Evolutionary conservation across 2,888 invertebrate genomes (phyloP).

Genomic region (Stenoptilia bipunctidactyla): DNA sequence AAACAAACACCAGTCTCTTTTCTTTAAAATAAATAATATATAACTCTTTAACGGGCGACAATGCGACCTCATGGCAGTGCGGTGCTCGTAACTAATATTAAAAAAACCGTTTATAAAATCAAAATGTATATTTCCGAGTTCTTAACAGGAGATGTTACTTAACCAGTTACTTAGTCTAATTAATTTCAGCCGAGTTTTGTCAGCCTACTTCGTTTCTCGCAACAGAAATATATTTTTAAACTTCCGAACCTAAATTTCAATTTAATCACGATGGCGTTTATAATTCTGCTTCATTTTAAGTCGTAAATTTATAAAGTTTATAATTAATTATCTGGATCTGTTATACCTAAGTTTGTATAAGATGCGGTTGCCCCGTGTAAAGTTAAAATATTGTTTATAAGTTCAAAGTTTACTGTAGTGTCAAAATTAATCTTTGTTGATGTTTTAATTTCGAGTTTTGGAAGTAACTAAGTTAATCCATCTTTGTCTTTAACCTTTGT

Average conservation of each 20-base stretch:
- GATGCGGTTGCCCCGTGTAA: conserved; percentile 2
- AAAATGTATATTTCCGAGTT: conserved; percentile 18
- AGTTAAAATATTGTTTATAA: not conserved
- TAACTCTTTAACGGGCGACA: too few relatives aligned
- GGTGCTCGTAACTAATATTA: too few relatives aligned
- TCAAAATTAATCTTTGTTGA: conserved; percentile 10
- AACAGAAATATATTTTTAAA: conserved; percentile 54
- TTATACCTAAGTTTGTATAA: conserved; percentile 35
- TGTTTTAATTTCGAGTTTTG: conserved; percentile 8
- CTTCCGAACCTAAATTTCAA: conserved; percentile 57
- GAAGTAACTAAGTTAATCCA: not conserved
- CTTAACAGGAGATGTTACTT: conserved; percentile 4
- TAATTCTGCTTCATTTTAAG: conserved; percentile 37
- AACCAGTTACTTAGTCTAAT: conserved; percentile 27
- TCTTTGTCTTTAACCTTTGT: too few relatives aligned
- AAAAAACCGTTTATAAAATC: too few relatives aligned
- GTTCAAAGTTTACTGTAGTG: conserved; percentile 21
- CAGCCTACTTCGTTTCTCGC: conserved; percentile 27
- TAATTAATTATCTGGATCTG: conserved; percentile 51
- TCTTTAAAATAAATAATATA: too few relatives aligned
- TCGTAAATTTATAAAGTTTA: conserved; percentile 56
- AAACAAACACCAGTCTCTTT: too few relatives aligned
- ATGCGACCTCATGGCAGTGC: too few relatives aligned
- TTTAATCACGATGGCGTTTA: conserved; percentile 54
- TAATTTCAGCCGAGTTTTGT: conserved; percentile 40